Percentiles rank a stretch among this genome's conserved stretches.
phyloP scores from a whole-genome alignment of 2,797 vertebrate genomes.

The Thaleichthys pacificus region DNA sequence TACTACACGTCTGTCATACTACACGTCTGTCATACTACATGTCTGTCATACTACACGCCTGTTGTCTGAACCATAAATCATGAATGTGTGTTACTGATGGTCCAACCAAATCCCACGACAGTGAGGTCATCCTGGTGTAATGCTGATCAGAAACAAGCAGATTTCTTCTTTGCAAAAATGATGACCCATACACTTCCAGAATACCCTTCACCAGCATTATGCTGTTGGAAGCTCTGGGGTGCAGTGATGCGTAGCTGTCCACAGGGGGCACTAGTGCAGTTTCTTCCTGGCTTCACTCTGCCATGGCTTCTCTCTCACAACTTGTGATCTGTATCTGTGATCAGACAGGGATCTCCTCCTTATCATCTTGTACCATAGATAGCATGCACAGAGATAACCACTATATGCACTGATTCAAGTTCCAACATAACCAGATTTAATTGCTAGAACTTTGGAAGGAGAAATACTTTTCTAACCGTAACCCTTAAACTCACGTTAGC shows the following conservation, averaged over 20 bases:
- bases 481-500: too few relatives aligned
- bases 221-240: neutral
- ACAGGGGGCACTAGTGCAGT: conserved; percentile 31
- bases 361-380: conserved; percentile 10
- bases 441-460: conserved; percentile 2
- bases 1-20: too few relatives aligned
- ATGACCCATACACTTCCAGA: neutral
- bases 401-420: neutral
- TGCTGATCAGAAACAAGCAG: too few relatives aligned
- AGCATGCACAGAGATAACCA: conserved; percentile 19
- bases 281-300: neutral
- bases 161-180: neutral
- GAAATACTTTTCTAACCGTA: neutral
- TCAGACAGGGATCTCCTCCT: conserved; percentile 16
- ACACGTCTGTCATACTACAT: too few relatives aligned
- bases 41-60: too few relatives aligned
- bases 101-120: too few relatives aligned
- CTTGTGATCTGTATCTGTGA: neutral
- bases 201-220: neutral
- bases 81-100: too few relatives aligned
- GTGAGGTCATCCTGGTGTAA: too few relatives aligned
- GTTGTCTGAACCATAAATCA: too few relatives aligned
- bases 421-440: neutral
- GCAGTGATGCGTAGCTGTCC: conserved; percentile 12
- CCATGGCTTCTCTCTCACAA: neutral